Conservation (phyloP, 2,888 invertebrate species). For the Diabrotica balteata region DNA sequence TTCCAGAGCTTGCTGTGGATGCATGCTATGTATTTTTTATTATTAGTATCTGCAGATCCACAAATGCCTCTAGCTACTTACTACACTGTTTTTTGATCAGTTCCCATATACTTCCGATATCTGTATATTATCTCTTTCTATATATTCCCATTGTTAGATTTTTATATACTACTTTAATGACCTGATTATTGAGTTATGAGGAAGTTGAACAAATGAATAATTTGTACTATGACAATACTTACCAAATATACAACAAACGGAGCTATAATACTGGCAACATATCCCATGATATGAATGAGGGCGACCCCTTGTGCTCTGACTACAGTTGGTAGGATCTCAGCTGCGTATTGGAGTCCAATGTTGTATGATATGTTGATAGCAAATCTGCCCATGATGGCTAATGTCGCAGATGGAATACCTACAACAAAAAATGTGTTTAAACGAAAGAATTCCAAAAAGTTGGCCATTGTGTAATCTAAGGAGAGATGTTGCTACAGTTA, state of each 20-base stretch:
- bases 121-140: no score
- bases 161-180: no score
- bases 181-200: no score
- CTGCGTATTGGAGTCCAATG: conserved; percentile 88
- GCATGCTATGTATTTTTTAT: no score
- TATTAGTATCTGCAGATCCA: no score
- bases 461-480: neutral
- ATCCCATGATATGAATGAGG: conserved; percentile 87
- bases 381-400: conserved; percentile 84
- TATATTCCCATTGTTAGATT: neutral
- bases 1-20: no score
- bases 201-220: no score
- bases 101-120: no score
- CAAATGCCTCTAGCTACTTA: no score
- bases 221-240: conserved; percentile 48
- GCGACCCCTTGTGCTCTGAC: conserved; percentile 88
- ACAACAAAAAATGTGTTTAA: conserved; percentile 35
- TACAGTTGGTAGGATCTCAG: conserved; percentile 86
- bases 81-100: no score
- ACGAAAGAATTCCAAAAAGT: neutral
- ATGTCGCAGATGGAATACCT: conserved; percentile 77
- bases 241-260: conserved; percentile 87
- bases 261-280: conserved; percentile 81
- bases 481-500: neutral
- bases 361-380: conserved; percentile 90